Percentiles rank a stretch among this genome's conserved stretches.
These are phyloP conservation scores for Pararge aegeria DNA, from an alignment of 1,140 invertebrate species.

Conservation along the genomic window DNA sequence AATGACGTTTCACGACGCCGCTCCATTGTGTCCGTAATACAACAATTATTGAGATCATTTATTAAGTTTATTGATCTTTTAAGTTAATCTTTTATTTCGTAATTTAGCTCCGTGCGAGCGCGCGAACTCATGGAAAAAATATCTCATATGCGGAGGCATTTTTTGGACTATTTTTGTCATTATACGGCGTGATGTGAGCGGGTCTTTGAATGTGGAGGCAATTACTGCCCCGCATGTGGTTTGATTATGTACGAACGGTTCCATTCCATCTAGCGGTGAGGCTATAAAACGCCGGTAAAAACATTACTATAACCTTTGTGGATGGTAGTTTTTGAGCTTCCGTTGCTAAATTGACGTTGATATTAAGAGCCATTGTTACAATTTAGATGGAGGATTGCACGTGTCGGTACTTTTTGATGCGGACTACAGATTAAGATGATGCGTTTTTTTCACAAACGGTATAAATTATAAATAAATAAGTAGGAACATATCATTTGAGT, in stretches of 20 bases:
- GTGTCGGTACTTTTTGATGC: conserved; percentile 12
- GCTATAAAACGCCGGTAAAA: conserved; percentile 66
- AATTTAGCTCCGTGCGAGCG: conserved; percentile 75
- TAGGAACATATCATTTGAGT: too few species aligned
- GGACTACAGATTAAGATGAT: conserved; percentile 5
- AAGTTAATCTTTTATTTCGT: conserved; percentile 80
- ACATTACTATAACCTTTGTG: conserved; percentile 68
- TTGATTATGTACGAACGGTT: conserved; percentile 74
- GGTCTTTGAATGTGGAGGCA: conserved; percentile 76
- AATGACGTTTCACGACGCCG: conserved; percentile 78
- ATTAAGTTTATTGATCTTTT: conserved; percentile 80
- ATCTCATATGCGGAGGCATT: conserved; percentile 76
- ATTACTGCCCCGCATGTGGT: conserved; percentile 78
- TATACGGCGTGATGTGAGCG: conserved; percentile 78
- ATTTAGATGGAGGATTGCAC: conserved; percentile 41
- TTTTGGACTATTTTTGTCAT: conserved; percentile 80
- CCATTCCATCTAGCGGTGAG: conserved; percentile 72
- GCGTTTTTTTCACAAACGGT: neutral
- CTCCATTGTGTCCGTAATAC: conserved; percentile 79
- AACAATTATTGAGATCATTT: conserved; percentile 80
- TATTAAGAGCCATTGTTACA: conserved; percentile 66
- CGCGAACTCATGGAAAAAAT: conserved; percentile 75
- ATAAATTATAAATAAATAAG: too few species aligned
- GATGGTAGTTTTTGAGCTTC: conserved; percentile 70
- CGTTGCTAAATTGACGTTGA: conserved; percentile 73